Conservation (phyloP, 2,113 vertebrate genomes). For the Bothrops jararaca region DNA sequence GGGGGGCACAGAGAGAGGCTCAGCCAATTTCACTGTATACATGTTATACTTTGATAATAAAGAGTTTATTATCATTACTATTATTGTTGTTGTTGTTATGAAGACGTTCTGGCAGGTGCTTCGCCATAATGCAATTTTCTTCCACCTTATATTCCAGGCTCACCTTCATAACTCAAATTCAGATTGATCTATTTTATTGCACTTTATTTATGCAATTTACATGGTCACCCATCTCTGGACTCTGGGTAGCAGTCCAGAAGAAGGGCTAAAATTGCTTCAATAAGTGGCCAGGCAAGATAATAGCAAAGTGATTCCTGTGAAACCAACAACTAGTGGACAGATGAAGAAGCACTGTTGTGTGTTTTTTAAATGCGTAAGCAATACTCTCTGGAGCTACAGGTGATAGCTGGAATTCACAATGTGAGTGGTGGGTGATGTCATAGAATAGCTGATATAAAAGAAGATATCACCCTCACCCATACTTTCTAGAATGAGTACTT, state of each 20-base stretch:
- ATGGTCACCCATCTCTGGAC: neutral
- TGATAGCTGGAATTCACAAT: neutral
- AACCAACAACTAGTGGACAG: neutral
- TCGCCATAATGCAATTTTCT: neutral
- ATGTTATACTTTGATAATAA: too few species aligned
- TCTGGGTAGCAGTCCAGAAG: neutral
- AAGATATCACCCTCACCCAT: neutral
- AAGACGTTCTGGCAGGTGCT: neutral
- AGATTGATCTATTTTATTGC: neutral
- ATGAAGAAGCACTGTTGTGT: neutral
- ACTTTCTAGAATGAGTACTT: neutral
- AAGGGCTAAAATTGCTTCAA: neutral
- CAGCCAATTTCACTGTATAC: too few species aligned
- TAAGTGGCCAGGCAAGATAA: neutral
- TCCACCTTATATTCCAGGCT: neutral
- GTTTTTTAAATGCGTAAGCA: neutral
- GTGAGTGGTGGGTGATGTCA: neutral
- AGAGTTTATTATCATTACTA: too few species aligned
- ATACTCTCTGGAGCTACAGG: neutral
- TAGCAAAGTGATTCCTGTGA: neutral
- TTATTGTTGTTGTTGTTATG: neutral
- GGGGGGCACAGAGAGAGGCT: too few species aligned
- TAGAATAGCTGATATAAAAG: neutral
- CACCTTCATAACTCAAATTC: neutral
- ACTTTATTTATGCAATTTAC: neutral